Evolutionary conservation across 1,140 invertebrate species (phyloP).

Genomic region (Trichonephila clavipes): DNA sequence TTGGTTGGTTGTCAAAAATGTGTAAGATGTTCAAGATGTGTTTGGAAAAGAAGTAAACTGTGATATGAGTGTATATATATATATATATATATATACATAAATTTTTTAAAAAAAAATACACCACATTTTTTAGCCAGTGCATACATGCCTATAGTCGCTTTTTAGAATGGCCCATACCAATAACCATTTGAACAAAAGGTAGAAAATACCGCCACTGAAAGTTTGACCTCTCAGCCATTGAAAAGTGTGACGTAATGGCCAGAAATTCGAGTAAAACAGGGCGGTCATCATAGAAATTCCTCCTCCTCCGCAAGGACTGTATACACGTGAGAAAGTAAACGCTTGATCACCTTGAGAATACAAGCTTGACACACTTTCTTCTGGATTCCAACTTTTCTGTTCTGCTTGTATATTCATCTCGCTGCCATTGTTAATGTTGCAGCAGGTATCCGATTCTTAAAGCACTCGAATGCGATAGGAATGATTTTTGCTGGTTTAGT

Average conservation of each 20-base stretch:
- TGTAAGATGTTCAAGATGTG: no score
- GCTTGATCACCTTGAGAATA: conserved; percentile 68
- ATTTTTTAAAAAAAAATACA: no score
- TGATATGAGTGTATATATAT: no score
- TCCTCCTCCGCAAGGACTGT: conserved; percentile 60
- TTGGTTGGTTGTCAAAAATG: no score
- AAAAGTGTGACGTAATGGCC: conserved; percentile 63
- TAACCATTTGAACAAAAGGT: conserved; percentile 2
- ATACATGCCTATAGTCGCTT: no score
- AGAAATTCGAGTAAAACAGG: conserved; percentile 67
- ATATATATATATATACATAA: no score
- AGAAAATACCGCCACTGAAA: conserved; percentile 11
- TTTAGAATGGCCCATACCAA: no score
- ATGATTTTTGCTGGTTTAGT: background rate
- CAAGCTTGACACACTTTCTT: conserved; percentile 73
- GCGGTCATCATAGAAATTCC: conserved; percentile 53
- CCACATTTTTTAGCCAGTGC: no score
- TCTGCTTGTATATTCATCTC: background rate
- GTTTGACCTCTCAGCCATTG: conserved; percentile 50
- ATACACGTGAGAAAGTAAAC: conserved; percentile 72
- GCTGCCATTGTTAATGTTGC: background rate
- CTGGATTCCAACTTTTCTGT: background rate
- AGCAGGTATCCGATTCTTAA: background rate
- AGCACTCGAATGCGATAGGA: background rate
- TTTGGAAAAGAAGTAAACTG: no score